Percentiles rank a stretch among this genome's conserved stretches.
phyloP scores from a whole-genome alignment of 1,140 invertebrate species.

The Zaprionus lachaisei region DNA sequence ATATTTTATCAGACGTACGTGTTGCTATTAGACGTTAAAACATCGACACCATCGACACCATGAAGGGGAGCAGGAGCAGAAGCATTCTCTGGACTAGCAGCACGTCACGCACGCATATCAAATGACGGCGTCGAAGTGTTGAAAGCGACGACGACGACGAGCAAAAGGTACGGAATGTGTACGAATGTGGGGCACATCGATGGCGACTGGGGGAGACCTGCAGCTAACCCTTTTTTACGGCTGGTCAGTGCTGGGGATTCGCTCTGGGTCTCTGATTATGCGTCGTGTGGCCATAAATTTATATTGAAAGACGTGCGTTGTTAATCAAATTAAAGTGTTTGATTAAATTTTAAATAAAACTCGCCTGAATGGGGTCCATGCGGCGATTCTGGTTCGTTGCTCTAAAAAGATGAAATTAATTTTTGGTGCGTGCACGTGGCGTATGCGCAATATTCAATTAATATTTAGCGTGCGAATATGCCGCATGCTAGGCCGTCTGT shows the following conservation, averaged over 20 bases:
- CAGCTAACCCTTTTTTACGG: conserved; percentile 62
- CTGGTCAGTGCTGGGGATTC: conserved; percentile 44
- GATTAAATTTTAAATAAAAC: conserved; percentile 78
- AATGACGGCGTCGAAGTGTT: conserved; percentile 80
- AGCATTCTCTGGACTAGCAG: neutral
- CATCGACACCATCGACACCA: conserved; percentile 26
- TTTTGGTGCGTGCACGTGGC: conserved; percentile 53
- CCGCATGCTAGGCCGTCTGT: neutral
- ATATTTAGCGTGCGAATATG: conserved; percentile 43
- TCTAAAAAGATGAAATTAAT: conserved; percentile 61
- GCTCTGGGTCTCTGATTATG: conserved; percentile 70
- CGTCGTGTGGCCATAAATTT: conserved; percentile 76
- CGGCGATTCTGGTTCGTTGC: neutral
- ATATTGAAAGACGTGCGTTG: conserved; percentile 81
- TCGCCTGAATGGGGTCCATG: neutral
- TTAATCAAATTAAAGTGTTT: conserved; percentile 83
- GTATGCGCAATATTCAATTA: conserved; percentile 69
- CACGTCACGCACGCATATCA: conserved; percentile 73
- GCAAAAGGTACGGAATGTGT: conserved; percentile 39
- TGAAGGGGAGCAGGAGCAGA: neutral
- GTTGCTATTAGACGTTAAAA: conserved; percentile 72
- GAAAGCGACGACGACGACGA: conserved; percentile 67
- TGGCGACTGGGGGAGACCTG: conserved; percentile 6
- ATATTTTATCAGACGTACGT: conserved; percentile 82
- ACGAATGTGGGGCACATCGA: conserved; percentile 8